phyloP scores from a whole-genome alignment of 2,797 vertebrate species.

The Macroramphosus scolopax region DNA sequence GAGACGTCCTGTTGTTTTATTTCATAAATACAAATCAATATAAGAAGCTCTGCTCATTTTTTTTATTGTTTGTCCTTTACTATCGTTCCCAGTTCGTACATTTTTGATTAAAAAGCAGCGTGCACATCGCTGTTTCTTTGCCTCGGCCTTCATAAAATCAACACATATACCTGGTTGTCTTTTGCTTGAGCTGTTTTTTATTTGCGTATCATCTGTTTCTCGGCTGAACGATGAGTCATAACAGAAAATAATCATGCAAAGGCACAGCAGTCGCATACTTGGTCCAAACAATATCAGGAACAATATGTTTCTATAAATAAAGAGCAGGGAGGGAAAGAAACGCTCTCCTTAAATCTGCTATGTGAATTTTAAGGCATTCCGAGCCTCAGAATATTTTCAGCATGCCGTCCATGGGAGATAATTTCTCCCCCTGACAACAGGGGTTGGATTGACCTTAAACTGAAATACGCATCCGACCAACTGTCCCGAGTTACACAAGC shows the following conservation, averaged over 20 bases:
- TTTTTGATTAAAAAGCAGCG: constrained; percentile 32
- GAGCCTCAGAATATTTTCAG: constrained; percentile 30
- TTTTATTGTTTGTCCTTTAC: constrained; percentile 14
- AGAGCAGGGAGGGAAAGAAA: constrained; percentile 5
- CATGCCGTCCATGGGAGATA: constrained; percentile 32
- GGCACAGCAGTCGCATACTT: constrained; percentile 20
- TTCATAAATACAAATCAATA: constrained; percentile 32
- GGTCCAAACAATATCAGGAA: constrained; percentile 14
- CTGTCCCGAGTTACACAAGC: constrained; percentile 14
- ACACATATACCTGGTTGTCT: constrained; percentile 15
- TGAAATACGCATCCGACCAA: constrained; percentile 27
- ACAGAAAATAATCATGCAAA: constrained; percentile 27
- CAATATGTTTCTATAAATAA: constrained; percentile 9
- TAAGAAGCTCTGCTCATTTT: constrained; percentile 17
- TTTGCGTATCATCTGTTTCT: constrained; percentile 25
- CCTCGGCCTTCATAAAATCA: constrained; percentile 30
- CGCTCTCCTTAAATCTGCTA: no score
- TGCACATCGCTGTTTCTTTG: constrained; percentile 30
- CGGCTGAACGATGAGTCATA: constrained; percentile 27
- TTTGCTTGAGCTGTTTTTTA: constrained; percentile 15
- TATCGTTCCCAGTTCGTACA: constrained; percentile 14
- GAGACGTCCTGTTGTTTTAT: constrained; percentile 7
- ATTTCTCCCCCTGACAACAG: constrained; percentile 34
- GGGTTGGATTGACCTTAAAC: constrained; percentile 8
- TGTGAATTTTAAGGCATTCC: constrained; percentile 26